Evolutionary conservation across 2,888 invertebrate species (phyloP), one percentile per base, ranked within the genome.

Genomic region (Lordiphosa fenestrarum): DNA sequence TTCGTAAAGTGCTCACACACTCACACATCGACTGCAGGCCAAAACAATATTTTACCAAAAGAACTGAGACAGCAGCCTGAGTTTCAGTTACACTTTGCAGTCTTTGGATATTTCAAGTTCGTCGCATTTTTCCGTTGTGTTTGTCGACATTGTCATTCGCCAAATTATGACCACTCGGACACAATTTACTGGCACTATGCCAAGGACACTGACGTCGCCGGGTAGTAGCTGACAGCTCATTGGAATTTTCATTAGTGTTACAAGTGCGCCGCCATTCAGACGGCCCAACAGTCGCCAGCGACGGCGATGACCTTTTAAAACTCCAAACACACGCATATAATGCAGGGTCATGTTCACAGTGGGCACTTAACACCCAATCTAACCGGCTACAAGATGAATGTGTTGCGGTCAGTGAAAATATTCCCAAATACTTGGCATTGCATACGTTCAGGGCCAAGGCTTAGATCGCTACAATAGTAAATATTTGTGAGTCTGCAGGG

Each of bases 241-340:
- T 76, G 81, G 77, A 81, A 73, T 81, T 84, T 80, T 80, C 80
- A 84, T 80, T 73, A 81, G 77, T 73, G 68, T 77, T 77, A 65
- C 80, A 84, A 73, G 68, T 77, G 77, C 41, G 73, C 63, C 77
- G 77, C 77, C 77, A 83, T 75, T 61, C 80, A 77, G 77, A 75
- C 83, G 80, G 65, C 62, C 52, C 53, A 56, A 39, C 52, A 56
- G 54, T 63, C 57, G 69, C 55, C 62, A 66, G 44, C 63, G 30
- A 42, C 56, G 65, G 25, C 54, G 44, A 40, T 59, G 84, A 73
- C 77, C 78, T 76, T 82, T 71, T 21, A 21, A 23, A 58, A 66
- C 44, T 37, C 33, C 61, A 49, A 56, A 64, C 71, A 66, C 55
- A 49, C 49, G 54, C 50, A 48, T 42, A 53, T 39, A 6, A 44